Conservation (phyloP, 35 echinoderm and acorn worm genomes). For the Ophiothrix spiculata region DNA sequence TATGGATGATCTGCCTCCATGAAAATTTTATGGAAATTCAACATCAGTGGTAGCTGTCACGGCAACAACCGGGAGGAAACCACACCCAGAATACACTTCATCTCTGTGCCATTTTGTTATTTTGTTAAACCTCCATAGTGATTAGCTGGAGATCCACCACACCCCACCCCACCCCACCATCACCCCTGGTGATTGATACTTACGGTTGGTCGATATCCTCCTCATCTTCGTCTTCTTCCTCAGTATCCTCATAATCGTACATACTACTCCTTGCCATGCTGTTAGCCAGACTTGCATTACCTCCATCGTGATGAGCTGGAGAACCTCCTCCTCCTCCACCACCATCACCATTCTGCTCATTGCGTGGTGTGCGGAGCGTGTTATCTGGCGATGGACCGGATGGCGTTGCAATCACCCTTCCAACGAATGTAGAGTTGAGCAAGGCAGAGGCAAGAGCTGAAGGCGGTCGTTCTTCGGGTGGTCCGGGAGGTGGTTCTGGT, state of each 20-base stretch:
- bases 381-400: constrained; percentile 35
- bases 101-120: no score
- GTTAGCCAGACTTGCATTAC: constrained; percentile 44
- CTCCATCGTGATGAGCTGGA: constrained; percentile 24
- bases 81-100: no score
- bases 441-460: constrained; percentile 75
- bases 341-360: neutral
- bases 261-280: constrained; percentile 86
- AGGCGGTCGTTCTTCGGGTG: constrained; percentile 35
- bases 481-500: constrained; percentile 70
- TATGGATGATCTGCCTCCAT: no score
- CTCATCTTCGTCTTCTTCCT: constrained; percentile 65
- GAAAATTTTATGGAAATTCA: no score
- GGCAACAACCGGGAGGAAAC: no score
- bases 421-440: constrained; percentile 71
- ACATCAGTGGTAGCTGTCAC: no score
- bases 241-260: constrained; percentile 87
- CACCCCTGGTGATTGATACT: no score
- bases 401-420: constrained; percentile 70
- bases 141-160: no score
- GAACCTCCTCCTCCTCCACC: constrained; percentile 12
- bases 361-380: constrained; percentile 35
- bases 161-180: no score
- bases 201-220: constrained; percentile 37
- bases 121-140: no score